Evolutionary conservation across 1,140 invertebrate species (phyloP).

Genomic region (Caenorhabditis briggsae): DNA sequence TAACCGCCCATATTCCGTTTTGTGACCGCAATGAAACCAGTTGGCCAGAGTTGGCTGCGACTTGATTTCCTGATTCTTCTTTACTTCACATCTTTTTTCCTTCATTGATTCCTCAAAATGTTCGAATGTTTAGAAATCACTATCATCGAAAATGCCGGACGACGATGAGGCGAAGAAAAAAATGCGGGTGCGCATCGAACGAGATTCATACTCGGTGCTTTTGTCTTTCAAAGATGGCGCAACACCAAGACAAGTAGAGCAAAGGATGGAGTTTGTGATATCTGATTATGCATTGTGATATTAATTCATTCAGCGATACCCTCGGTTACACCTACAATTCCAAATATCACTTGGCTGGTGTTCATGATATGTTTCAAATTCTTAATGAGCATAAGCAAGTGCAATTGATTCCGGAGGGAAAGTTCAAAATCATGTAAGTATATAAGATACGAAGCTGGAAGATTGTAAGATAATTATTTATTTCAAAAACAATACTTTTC

Average conservation of each 20-base stretch:
- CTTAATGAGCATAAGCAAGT: not conserved
- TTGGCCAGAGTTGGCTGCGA: too few species aligned
- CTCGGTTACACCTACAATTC: slow-evolving; percentile 4
- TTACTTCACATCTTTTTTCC: too few species aligned
- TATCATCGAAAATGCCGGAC: not conserved
- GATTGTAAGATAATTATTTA: too few species aligned
- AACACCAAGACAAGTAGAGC: not conserved
- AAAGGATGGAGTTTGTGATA: slow-evolving; percentile 33
- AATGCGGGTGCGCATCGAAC: slow-evolving; percentile 14
- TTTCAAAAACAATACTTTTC: not conserved
- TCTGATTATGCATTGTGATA: too few species aligned
- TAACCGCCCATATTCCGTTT: too few species aligned
- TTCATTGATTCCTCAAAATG: not conserved
- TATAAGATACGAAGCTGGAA: not conserved
- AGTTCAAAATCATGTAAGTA: slow-evolving; percentile 17
- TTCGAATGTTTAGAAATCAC: not conserved
- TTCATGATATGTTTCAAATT: slow-evolving; percentile 21
- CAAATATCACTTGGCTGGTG: slow-evolving; percentile 21
- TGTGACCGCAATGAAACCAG: too few species aligned
- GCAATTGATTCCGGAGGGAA: not conserved
- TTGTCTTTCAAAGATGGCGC: slow-evolving; percentile 33
- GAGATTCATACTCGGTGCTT: slow-evolving; percentile 10
- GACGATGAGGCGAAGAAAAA: not conserved
- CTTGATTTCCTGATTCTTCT: too few species aligned
- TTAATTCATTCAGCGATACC: not conserved